These are phyloP conservation scores for Melanargia galathea DNA, from an alignment of 2,888 invertebrate genomes.

Conservation along the genomic window DNA sequence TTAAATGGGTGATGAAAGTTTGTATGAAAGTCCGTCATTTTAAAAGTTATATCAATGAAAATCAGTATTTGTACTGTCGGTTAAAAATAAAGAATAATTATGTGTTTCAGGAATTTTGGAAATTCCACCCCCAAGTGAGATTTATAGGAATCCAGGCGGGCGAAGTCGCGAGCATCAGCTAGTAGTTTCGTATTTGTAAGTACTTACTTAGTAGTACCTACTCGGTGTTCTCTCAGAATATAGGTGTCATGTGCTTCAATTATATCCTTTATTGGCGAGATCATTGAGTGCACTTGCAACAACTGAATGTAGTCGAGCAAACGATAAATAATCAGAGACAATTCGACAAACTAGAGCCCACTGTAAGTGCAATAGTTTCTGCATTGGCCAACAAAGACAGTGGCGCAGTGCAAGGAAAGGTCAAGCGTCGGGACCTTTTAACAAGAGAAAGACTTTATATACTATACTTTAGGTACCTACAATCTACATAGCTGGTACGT, in stretches of 20 bases:
- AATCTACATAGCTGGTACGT: not conserved
- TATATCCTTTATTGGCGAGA: constrained; percentile 38
- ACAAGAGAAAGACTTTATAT: not conserved
- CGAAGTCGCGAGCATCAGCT: too few species aligned
- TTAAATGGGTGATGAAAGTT: too few species aligned
- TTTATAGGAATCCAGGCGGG: too few species aligned
- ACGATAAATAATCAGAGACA: constrained; percentile 1
- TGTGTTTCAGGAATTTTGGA: too few species aligned
- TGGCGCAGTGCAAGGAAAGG: not conserved
- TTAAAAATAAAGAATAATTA: too few species aligned
- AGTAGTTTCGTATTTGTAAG: too few species aligned
- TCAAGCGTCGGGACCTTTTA: not conserved
- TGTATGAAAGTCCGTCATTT: too few species aligned
- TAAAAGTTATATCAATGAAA: too few species aligned
- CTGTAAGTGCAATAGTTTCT: not conserved
- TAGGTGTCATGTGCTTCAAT: constrained; percentile 30
- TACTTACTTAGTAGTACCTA: too few species aligned
- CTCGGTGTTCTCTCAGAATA: too few species aligned
- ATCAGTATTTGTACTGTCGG: too few species aligned
- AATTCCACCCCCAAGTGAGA: too few species aligned
- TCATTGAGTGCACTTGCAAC: constrained; percentile 27
- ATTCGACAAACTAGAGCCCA: not conserved
- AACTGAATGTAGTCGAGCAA: constrained; percentile 30
- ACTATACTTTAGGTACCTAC: not conserved
- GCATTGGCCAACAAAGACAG: not conserved